phyloP scores from a whole-genome alignment of 2,888 invertebrate species.

The Caenorhabditis japonica region DNA sequence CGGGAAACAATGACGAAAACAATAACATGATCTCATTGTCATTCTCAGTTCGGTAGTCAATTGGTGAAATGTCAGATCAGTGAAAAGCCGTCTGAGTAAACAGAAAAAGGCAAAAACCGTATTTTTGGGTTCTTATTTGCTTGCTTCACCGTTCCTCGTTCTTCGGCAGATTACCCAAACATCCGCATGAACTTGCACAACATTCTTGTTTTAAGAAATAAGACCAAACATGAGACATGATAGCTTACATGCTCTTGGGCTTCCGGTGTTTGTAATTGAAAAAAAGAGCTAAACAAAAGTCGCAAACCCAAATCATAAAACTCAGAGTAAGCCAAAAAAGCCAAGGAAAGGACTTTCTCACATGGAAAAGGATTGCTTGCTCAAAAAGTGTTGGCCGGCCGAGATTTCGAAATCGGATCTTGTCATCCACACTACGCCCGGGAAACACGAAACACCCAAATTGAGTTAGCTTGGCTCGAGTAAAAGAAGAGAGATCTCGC shows the following conservation, averaged over 20 bases:
- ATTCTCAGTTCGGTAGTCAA: too few relatives aligned
- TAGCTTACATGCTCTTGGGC: too few relatives aligned
- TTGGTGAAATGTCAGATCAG: constrained; percentile 7
- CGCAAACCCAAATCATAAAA: too few relatives aligned
- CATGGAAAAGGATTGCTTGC: background rate
- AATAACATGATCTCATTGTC: too few relatives aligned
- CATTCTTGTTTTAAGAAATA: constrained; percentile 15
- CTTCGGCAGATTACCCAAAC: constrained; percentile 50
- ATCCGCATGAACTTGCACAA: constrained; percentile 47
- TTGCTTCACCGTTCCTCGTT: constrained; percentile 45
- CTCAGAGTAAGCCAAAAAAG: too few relatives aligned
- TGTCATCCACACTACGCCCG: constrained; percentile 34
- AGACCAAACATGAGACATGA: constrained; percentile 16
- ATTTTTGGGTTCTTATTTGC: constrained; percentile 48
- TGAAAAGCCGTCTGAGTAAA: constrained; percentile 32
- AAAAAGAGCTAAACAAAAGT: too few relatives aligned
- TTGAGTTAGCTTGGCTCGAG: constrained; percentile 49
- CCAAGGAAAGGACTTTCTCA: background rate
- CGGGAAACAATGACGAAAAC: too few relatives aligned
- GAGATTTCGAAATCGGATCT: constrained; percentile 47
- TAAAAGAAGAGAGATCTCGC: constrained; percentile 41
- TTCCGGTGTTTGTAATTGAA: too few relatives aligned
- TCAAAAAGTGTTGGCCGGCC: constrained; percentile 20
- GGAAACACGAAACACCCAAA: constrained; percentile 46
- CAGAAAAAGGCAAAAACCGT: constrained; percentile 30